Evolutionary conservation across 2,113 vertebrate genomes (phyloP).

Genomic region (Prionailurus bengalensis): DNA sequence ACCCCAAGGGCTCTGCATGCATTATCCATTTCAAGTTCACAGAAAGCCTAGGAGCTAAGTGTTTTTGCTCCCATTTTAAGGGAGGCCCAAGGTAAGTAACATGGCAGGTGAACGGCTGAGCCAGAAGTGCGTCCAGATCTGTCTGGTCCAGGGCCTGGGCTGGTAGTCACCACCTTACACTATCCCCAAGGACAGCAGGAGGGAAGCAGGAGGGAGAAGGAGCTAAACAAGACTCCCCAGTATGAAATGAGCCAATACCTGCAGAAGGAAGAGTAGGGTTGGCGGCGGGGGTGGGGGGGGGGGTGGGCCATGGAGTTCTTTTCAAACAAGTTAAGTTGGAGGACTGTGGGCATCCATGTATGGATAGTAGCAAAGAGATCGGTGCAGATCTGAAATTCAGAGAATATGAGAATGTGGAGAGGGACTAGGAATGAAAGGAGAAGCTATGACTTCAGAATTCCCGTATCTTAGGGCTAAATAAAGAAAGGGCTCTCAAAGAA

Average conservation of each 20-base stretch:
- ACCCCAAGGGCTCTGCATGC: neutral
- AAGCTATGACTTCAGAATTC: neutral
- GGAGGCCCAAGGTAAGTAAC: neutral
- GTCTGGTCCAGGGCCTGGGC: neutral
- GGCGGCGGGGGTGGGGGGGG: neutral
- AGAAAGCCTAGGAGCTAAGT: neutral
- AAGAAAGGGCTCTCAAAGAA: neutral
- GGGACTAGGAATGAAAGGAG: neutral
- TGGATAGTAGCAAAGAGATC: neutral
- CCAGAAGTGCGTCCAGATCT: neutral
- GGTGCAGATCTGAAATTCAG: neutral
- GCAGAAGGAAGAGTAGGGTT: slow-evolving; percentile 15
- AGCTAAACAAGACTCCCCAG: neutral
- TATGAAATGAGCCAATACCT: neutral
- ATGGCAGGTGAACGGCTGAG: neutral
- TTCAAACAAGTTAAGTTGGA: neutral
- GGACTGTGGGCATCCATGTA: neutral
- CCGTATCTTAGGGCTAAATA: neutral
- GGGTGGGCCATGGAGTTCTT: neutral
- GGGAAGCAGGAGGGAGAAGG: neutral
- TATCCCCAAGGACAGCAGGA: neutral
- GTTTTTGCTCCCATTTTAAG: neutral
- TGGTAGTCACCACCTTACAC: neutral
- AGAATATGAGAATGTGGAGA: neutral
- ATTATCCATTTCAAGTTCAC: neutral